Conservation (phyloP, 2,113 vertebrate species). For the Oostethus manadensis region DNA sequence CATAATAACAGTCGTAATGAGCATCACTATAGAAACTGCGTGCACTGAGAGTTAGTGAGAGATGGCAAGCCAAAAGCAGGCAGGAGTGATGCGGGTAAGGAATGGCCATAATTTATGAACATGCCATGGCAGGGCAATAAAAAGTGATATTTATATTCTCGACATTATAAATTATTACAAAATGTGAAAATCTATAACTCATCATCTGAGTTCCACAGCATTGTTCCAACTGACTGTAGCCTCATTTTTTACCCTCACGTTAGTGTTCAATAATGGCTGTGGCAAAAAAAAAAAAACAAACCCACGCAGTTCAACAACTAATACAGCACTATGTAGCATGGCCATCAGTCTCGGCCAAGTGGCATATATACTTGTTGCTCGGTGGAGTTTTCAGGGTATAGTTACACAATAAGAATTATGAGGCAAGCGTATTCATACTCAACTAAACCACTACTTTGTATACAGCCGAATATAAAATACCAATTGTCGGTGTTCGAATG, state of each 20-base stretch:
- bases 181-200: constrained; percentile 13
- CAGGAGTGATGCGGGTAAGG: constrained; percentile 24
- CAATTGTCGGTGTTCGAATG: too few species aligned
- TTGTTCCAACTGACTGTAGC: neutral
- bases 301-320: neutral
- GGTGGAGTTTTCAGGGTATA: neutral
- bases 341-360: neutral
- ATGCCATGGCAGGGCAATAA: constrained; percentile 16
- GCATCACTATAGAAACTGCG: constrained; percentile 45
- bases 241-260: neutral
- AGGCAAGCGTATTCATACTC: too few species aligned
- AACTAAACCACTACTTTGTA: too few species aligned
- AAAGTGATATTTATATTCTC: constrained; percentile 31
- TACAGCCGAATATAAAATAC: too few species aligned
- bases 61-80: constrained; percentile 11
- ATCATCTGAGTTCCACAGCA: neutral
- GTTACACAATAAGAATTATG: too few species aligned
- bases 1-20: constrained; percentile 59
- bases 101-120: constrained; percentile 29
- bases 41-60: constrained; percentile 2
- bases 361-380: neutral
- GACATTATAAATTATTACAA: constrained; percentile 5
- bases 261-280: neutral
- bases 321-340: neutral
- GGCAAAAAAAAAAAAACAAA: too few species aligned